Evolutionary conservation across 2,888 invertebrate genomes (phyloP), one percentile per base, ranked within the genome.

Genomic region (Venustoraphidia nigricollis): DNA sequence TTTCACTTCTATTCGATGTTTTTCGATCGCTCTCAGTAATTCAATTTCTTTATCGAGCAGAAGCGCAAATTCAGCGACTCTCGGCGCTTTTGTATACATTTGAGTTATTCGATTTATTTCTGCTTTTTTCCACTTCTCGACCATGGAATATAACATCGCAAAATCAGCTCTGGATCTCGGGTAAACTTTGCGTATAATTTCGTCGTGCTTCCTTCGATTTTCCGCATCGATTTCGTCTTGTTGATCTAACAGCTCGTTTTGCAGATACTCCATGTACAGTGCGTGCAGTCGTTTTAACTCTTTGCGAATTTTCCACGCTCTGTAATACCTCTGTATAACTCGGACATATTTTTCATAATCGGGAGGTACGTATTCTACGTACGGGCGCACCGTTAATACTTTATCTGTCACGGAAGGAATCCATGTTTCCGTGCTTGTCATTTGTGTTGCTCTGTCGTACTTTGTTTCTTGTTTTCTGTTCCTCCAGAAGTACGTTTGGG

Each of bases 1-100:
- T 57, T 66, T 74, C 2, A 83, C 72, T 55, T 76, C 69, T 2
- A 72, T 71, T 52, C 79, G 70, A 53, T 83, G 80, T 41, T 71
- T 72, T 60, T 86, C 85, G 49, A 89, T 79, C 14, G 79, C 76
- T 41, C 74, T 71, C 1, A 84, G 64, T 57, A 83, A 68, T 58
- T 79, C 75, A 10, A 86, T 78, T 64, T 86, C 86, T 62, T 81
- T 83, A 52, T 84, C 82, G 6, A 87, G 68, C 47, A 86, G 66
- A 45, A 79, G 66, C 54, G 77, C 75, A 54, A 83, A 77, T 62
- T 82, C 82, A 0, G 83, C 79, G 48, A 81, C 76, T 61, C 79
- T 79, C 0, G 81, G 76, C 2, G 80, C 80, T 52, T 80, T 81
- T 27, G 79, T 75, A 57, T 79, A 77, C 59, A 76, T 66, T 51